A percentile compares a stretch with the other conserved stretches of the same genome.
These are phyloP conservation scores for Bombus vancouverensis DNA, from an alignment of 1,140 invertebrate species.

Conservation along the genomic window DNA sequence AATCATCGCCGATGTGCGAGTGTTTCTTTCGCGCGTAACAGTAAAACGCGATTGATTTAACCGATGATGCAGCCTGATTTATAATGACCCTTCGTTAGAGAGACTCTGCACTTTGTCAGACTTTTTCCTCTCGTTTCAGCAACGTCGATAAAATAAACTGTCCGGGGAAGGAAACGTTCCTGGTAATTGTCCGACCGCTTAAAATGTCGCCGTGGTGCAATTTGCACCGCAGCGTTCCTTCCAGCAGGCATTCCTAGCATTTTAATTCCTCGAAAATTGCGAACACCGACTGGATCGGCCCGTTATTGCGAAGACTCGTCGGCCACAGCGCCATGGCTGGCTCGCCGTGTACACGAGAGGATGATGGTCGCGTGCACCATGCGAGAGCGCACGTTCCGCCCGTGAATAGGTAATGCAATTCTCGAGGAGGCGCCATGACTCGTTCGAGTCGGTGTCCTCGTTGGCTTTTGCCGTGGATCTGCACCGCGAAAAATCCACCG, in stretches of 20 bases:
- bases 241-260: neutral
- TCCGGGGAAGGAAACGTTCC: neutral
- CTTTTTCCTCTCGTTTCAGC: neutral
- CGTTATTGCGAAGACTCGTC: neutral
- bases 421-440: constrained; percentile 55
- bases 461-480: constrained; percentile 29
- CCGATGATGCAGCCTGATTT: neutral
- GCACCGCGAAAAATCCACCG: constrained; percentile 50
- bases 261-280: constrained; percentile 18
- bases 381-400: constrained; percentile 23
- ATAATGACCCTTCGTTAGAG: neutral
- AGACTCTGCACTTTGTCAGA: neutral
- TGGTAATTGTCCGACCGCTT: neutral
- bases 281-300: neutral
- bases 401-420: constrained; percentile 54
- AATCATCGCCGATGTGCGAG: neutral
- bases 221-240: neutral
- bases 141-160: neutral
- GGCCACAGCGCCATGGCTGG: neutral
- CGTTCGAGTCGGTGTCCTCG: constrained; percentile 40
- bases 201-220: neutral
- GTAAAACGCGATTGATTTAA: neutral
- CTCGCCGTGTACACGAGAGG: neutral
- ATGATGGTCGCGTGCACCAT: constrained; percentile 27
- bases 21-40: neutral